Percentiles rank a stretch among this genome's conserved stretches.
phyloP scores from a whole-genome alignment of 2,888 invertebrate genomes.

The Epinotia nisella region DNA sequence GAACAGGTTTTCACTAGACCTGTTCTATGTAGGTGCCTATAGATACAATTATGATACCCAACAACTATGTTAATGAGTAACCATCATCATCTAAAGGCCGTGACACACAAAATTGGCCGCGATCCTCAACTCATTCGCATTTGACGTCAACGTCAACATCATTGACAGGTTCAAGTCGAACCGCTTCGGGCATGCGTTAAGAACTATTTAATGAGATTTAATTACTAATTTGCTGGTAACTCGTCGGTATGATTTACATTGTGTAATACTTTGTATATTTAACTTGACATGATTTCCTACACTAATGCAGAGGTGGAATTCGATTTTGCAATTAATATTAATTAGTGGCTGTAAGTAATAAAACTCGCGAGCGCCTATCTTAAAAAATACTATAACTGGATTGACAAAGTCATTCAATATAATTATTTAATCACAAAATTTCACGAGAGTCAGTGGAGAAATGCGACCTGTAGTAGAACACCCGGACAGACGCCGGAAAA shows the following conservation, averaged over 20 bases:
- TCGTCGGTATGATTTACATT: not conserved
- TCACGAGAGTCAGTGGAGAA: no score
- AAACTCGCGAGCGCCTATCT: no score
- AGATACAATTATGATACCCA: not conserved
- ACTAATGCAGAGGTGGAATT: no score
- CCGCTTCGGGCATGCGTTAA: not conserved
- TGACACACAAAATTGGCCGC: slow-evolving; percentile 24
- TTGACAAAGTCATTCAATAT: no score
- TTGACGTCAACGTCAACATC: not conserved
- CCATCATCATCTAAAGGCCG: slow-evolving; percentile 13
- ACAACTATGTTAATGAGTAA: not conserved
- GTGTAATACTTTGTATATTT: not conserved
- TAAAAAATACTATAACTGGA: no score
- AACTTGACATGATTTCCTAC: no score
- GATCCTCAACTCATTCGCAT: not conserved
- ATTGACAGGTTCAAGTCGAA: slow-evolving; percentile 26
- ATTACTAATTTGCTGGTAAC: slow-evolving; percentile 7
- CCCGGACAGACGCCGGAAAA: no score
- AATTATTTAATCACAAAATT: no score
- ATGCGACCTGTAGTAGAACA: no score
- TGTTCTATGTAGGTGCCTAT: not conserved
- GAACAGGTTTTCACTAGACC: no score
- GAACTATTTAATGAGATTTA: slow-evolving; percentile 11
- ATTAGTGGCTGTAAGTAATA: no score
- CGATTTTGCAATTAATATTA: no score